Base-by-base conservation (phyloP, 2,113 vertebrate genomes). In the Chloropsis cyanopogon region DNA sequence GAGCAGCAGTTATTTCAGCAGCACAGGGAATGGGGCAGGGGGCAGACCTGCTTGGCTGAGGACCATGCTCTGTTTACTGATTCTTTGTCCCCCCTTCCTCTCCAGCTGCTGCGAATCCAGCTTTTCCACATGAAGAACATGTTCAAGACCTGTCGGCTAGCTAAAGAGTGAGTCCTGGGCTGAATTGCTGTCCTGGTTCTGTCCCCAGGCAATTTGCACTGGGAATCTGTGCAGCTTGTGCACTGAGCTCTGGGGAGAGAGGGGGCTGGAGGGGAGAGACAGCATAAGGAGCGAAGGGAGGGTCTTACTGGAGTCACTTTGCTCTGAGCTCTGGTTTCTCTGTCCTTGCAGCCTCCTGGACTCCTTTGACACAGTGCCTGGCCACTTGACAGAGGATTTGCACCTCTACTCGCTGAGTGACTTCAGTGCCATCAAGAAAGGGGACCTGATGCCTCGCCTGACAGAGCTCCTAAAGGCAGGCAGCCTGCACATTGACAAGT, bases 111-210 rank as follows among this genome's bases (percentile, higher is more conserved):
- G 50, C 98, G 99, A 82, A 95, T 99, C 91, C 98, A 99, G 95
- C 97, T 99, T 61, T 99, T 98, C 93, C 99, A 99, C 97, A 99
- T 99, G 98, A 99, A 99, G 97, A 99, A 99, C 94, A 98, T 99
- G 97, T 99, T 99, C 91, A 99, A 98, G 98, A 99, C 98, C 0
- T 99, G 99, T 88, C 98, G 99, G 21, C 96, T 99, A 56, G 98
- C 99, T 84, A 99, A 98, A 98, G 98, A 98, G 99, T 99, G 97
- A 98, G 99, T 96, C 35, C 53, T 2, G 4, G 22, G 17, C 39
- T 70, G 23, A 28, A 85, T 8, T 64, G 39, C 57, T 64, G 37
- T 66, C 76, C 60, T 86, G 12, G 12, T 39, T 70, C 42, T 77
- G 61, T 21, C 26, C 71, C 1, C 0, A 53, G 57, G 14, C 42